Percentiles rank a stretch among this genome's conserved stretches.
These are phyloP conservation scores for Eira barbara DNA, from an alignment of 2,113 vertebrate genomes.

Conservation along the genomic window DNA sequence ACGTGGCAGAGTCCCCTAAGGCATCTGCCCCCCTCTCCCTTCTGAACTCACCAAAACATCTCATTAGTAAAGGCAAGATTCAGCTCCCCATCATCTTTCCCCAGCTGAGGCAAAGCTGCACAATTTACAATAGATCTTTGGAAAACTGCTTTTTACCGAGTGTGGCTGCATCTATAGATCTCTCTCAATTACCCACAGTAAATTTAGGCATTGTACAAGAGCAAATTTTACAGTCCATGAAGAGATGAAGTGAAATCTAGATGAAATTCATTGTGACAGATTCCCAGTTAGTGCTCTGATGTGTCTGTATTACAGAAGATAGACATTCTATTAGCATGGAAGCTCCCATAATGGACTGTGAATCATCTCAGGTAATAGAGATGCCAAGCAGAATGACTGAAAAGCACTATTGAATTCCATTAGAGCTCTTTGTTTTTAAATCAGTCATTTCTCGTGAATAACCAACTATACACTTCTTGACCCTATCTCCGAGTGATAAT, in stretches of 20 bases:
- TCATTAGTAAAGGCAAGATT: slow-evolving; percentile 77
- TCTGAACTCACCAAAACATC: slow-evolving; percentile 78
- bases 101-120: slow-evolving; percentile 77
- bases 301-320: slow-evolving; percentile 95
- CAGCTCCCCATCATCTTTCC: slow-evolving; percentile 74
- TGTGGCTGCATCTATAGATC: slow-evolving; percentile 85
- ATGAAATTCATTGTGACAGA: slow-evolving; percentile 93
- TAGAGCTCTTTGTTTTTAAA: slow-evolving; percentile 94
- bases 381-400: slow-evolving; percentile 91
- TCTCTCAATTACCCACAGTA: slow-evolving; percentile 91
- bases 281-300: slow-evolving; percentile 91
- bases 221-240: slow-evolving; percentile 91
- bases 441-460: slow-evolving; percentile 92
- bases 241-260: slow-evolving; percentile 90
- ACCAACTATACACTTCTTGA: slow-evolving; percentile 87
- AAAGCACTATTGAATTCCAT: slow-evolving; percentile 93
- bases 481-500: slow-evolving; percentile 84
- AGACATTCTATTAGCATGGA: slow-evolving; percentile 94
- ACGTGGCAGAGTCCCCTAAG: slow-evolving; percentile 50
- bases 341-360: slow-evolving; percentile 93
- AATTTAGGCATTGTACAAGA: slow-evolving; percentile 89
- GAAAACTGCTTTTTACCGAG: slow-evolving; percentile 77
- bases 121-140: slow-evolving; percentile 85
- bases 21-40: slow-evolving; percentile 35
- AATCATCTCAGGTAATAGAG: slow-evolving; percentile 96